Evolutionary conservation across 2,797 vertebrate species (phyloP), one percentile per base, ranked within the genome.

Genomic region (Urophycis tenuis): DNA sequence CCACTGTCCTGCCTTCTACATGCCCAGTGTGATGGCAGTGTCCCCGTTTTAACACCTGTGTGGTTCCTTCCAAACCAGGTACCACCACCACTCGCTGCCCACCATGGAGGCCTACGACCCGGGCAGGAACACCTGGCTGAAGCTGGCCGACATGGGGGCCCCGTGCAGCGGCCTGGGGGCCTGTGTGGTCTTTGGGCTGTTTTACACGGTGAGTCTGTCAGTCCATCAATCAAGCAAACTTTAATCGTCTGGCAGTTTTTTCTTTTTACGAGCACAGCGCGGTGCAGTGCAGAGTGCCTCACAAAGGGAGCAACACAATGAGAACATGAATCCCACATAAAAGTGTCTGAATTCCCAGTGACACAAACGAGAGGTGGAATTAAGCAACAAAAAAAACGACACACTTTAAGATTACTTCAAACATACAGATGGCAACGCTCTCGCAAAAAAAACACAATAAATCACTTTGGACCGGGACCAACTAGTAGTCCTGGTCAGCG

Each of bases 151-250:
- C 60, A 93, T 95, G 93, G 80, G 34, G 6, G 72, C 80, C 5
- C 91, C 94, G 0, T 93, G 93, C 78, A 95, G 94, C 4, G 94
- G 94, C 2, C 90, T 94, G 25, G 94, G 92, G 69, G 93, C 93
- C 32, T 94, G 93, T 2, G 81, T 92, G 1, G 91, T 94, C 5
- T 93, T 94, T 31, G 94, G 94, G 45, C 91, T 95, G 8, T 85
- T 95, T 72, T 95, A 94, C 83, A 88, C 91, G 9, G 92, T 92
- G 83, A 30, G 67, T 70, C 25, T 0, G 25, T 5, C n/a, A 29
- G 8, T 25, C 25, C 5, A 1, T 30, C 29, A 19, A 7, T 69
- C 64, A 36, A 25, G 7, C 36, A 49, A 39, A 4, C 45, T 49
- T 53, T 60, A 3, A 10, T 25, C 25, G 3, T 60, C 11, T 60